Evolutionary conservation across 2,888 invertebrate species (phyloP).

Genomic region (Exocentrus adspersus): DNA sequence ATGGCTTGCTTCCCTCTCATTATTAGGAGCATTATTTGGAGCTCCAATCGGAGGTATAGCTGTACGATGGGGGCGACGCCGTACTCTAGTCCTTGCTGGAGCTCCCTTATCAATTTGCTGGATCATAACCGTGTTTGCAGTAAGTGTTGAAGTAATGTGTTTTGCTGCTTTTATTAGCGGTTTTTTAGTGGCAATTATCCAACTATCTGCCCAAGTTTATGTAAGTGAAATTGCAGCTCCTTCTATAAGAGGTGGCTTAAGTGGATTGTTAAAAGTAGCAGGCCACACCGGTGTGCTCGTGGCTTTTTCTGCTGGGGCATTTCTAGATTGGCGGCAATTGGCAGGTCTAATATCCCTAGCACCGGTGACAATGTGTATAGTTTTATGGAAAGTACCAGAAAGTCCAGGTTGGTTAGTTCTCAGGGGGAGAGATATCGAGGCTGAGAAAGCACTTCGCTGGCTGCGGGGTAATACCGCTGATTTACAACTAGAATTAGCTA

Average conservation of each 20-base stretch:
- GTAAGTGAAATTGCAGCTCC: conserved; percentile 92
- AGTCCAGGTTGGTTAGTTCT: conserved; percentile 87
- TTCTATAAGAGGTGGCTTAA: conserved; percentile 85
- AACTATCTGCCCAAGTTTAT: conserved; percentile 72
- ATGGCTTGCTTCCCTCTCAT: conserved; percentile 83
- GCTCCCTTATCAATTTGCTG: conserved; percentile 83
- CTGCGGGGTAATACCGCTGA: conserved; percentile 81
- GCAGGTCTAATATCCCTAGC: conserved; percentile 83
- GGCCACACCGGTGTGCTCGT: conserved; percentile 87
- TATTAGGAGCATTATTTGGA: conserved; percentile 82
- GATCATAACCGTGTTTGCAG: conserved; percentile 82
- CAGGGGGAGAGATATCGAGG: conserved; percentile 79
- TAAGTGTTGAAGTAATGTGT: conserved; percentile 82
- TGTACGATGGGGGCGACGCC: conserved; percentile 77
- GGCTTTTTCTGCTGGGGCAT: conserved; percentile 84
- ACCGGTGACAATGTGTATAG: conserved; percentile 79
- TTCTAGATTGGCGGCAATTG: conserved; percentile 85
- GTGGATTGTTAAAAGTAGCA: conserved; percentile 86
- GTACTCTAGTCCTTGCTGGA: conserved; percentile 76
- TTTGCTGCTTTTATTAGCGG: conserved; percentile 87
- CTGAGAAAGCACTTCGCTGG: conserved; percentile 80
- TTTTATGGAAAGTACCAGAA: conserved; percentile 85
- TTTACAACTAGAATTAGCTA: conserved; percentile 78
- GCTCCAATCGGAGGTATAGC: conserved; percentile 83
- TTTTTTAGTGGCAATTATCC: conserved; percentile 62